Percentiles rank a stretch among this genome's conserved stretches.
These are phyloP conservation scores for Atrina japonica DNA, from an alignment of 2,888 invertebrate species.

Conservation along the genomic window DNA sequence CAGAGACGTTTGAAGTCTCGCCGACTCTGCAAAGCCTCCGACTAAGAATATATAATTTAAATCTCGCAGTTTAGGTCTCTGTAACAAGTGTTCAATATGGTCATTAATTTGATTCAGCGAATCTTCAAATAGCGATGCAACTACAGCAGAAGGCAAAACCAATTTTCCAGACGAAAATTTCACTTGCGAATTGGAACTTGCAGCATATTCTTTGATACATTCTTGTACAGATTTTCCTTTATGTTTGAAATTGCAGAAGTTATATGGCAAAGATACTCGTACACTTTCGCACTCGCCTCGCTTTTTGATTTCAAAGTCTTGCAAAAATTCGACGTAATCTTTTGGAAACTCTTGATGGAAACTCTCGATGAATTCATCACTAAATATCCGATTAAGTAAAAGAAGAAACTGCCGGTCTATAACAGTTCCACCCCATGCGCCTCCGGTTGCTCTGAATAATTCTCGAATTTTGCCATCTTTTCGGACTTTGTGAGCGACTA, in stretches of 20 bases:
- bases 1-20: conserved; percentile 66
- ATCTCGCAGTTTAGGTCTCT: conserved; percentile 69
- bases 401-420: conserved; percentile 71
- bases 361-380: conserved; percentile 66
- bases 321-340: conserved; percentile 71
- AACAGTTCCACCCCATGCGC: conserved; percentile 75
- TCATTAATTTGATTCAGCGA: conserved; percentile 67
- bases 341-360: conserved; percentile 71
- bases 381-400: conserved; percentile 69
- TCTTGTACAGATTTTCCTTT: conserved; percentile 69
- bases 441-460: conserved; percentile 74
- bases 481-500: conserved; percentile 74
- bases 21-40: conserved; percentile 74
- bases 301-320: conserved; percentile 76
- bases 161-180: conserved; percentile 76
- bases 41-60: conserved; percentile 71
- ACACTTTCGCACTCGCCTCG: conserved; percentile 73
- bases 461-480: conserved; percentile 72
- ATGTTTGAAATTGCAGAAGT: conserved; percentile 74
- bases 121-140: conserved; percentile 70
- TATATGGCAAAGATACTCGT: conserved; percentile 72
- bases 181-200: conserved; percentile 60
- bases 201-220: conserved; percentile 68
- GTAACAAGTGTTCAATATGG: conserved; percentile 65
- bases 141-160: conserved; percentile 67